Conservation (phyloP, 2,113 vertebrate genomes). For the Australoheros scitulus region DNA sequence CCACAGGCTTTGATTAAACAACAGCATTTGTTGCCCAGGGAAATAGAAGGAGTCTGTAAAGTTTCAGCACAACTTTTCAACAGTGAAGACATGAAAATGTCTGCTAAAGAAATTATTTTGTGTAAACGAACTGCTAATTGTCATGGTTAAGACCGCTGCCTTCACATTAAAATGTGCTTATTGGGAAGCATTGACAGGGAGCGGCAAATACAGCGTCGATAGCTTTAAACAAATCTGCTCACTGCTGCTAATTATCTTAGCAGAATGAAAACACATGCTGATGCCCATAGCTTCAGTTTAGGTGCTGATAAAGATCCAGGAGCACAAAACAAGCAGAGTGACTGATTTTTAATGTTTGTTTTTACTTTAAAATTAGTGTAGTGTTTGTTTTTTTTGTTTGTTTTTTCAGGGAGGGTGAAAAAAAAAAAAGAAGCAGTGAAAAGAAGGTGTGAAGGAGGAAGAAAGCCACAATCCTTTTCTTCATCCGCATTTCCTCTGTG, state of each 20-base stretch:
- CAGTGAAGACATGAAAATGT: not conserved
- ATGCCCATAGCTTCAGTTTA: not conserved
- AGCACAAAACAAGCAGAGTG: not conserved
- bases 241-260: not conserved
- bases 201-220: not conserved
- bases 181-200: not conserved
- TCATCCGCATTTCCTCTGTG: slow-evolving; percentile 43
- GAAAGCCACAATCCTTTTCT: slow-evolving; percentile 21
- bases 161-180: not conserved
- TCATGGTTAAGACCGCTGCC: not conserved
- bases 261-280: not conserved
- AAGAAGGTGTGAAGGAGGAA: slow-evolving; percentile 1
- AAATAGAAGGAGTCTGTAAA: not conserved
- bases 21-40: not conserved
- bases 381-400: not conserved
- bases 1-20: not conserved
- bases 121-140: not conserved
- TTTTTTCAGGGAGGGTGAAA: not conserved
- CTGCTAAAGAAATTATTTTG: not conserved
- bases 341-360: not conserved
- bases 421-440: not conserved
- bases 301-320: not conserved
- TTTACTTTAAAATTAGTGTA: not conserved
- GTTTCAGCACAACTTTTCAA: not conserved
- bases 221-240: not conserved